Evolutionary conservation across 2,797 vertebrate genomes (phyloP).

Genomic region (Gadopsis bispinosus): DNA sequence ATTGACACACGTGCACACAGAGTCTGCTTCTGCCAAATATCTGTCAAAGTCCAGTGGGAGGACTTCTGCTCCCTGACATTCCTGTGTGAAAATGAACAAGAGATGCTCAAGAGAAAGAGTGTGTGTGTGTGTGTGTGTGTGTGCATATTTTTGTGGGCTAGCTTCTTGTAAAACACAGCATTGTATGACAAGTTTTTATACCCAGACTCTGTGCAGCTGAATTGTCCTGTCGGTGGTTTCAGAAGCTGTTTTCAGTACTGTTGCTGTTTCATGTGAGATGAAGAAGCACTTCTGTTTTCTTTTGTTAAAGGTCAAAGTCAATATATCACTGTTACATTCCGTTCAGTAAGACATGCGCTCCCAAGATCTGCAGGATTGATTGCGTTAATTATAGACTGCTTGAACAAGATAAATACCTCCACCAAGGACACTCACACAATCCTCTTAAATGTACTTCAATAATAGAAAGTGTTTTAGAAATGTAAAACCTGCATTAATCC

Average conservation of each 20-base stretch:
- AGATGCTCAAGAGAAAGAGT: slow-evolving; percentile 3
- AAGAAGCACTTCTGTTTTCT: slow-evolving; percentile 29
- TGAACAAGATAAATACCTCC: not conserved
- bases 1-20: slow-evolving; percentile 11
- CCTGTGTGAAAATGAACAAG: slow-evolving; percentile 63
- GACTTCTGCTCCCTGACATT: slow-evolving; percentile 63
- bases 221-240: slow-evolving; percentile 6
- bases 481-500: not conserved
- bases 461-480: not conserved
- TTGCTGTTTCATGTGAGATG: slow-evolving; percentile 6
- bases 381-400: not conserved
- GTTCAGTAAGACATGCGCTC: not conserved
- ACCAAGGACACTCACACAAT: not conserved
- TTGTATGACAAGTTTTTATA: not conserved
- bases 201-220: not conserved
- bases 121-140: not conserved
- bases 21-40: slow-evolving; percentile 47
- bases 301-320: slow-evolving; percentile 28
- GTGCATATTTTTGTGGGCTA: not conserved
- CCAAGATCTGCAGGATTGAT: not conserved
- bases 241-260: not conserved
- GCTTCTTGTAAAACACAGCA: slow-evolving; percentile 5
- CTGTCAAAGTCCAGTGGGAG: slow-evolving; percentile 59
- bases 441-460: not conserved
- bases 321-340: not conserved